A percentile compares a stretch with the other conserved stretches of the same genome.
Conservation (phyloP, 2,113 vertebrate genomes). For the Donacobius atricapilla region DNA sequence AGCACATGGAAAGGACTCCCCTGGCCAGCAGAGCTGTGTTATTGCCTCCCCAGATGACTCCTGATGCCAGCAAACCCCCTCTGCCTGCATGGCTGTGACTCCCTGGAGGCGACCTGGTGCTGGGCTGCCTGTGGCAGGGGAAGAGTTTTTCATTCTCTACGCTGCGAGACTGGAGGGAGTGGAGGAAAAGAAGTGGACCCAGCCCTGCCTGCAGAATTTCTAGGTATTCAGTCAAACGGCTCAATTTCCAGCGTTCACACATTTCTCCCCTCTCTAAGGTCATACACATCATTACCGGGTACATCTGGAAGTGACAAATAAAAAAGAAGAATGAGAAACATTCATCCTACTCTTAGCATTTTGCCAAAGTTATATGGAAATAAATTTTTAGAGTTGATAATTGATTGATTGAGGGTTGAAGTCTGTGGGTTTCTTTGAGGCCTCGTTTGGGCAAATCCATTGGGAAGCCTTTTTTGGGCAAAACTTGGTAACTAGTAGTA, state of each 20-base stretch:
- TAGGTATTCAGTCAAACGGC: neutral
- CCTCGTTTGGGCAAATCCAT: neutral
- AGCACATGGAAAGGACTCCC: neutral
- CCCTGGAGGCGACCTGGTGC: accelerated
- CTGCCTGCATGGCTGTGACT: neutral
- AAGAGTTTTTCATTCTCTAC: accelerated
- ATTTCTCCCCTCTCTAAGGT: neutral
- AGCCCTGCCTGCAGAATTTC: neutral
- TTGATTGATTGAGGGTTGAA: neutral
- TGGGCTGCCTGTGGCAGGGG: neutral
- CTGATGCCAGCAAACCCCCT: neutral
- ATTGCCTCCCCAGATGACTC: neutral
- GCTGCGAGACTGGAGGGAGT: neutral
- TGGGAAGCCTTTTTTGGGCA: neutral
- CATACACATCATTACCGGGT: neutral
- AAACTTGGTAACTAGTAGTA: neutral
- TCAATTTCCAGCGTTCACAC: neutral
- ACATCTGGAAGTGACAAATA: neutral
- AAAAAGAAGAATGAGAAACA: neutral
- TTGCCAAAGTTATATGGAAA: neutral
- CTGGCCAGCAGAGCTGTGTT: neutral
- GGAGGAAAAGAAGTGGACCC: neutral
- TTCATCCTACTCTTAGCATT: neutral
- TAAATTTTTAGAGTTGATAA: neutral
- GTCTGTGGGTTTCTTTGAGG: neutral